phyloP scores from a whole-genome alignment of 2,888 invertebrate genomes.

The Lamellibrachia columna region DNA sequence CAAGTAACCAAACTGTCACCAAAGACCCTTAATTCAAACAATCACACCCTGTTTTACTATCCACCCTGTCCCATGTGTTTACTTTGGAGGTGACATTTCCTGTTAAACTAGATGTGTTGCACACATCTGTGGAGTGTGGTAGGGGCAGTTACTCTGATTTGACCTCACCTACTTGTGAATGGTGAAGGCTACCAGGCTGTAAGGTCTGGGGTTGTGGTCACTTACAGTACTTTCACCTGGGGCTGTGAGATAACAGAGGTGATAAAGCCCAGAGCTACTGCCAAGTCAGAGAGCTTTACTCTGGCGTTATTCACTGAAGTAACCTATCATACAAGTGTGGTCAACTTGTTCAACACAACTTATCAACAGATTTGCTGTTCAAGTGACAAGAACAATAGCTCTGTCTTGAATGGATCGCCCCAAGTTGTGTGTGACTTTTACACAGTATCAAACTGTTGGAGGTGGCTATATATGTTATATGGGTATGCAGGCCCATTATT shows the following conservation, averaged over 20 bases:
- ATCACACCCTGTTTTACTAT: neutral
- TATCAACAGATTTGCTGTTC: constrained; percentile 11
- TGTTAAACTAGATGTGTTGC: neutral
- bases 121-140: neutral
- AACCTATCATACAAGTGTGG: neutral
- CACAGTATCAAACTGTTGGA: neutral
- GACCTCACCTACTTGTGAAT: neutral
- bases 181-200: constrained; percentile 10
- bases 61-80: neutral
- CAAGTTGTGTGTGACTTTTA: neutral
- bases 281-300: neutral
- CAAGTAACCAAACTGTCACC: neutral
- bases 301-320: neutral
- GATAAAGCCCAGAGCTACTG: constrained; percentile 6
- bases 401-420: constrained; percentile 1
- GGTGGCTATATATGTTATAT: neutral
- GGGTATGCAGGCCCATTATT: neutral
- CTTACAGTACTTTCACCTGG: constrained; percentile 11
- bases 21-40: neutral
- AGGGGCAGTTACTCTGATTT: neutral
- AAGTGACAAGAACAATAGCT: neutral
- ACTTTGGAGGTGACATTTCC: constrained; percentile 5
- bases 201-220: neutral
- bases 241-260: neutral
- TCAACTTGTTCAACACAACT: neutral